phyloP scores from a whole-genome alignment of 2,797 vertebrate species.

The Naso thynnoides region DNA sequence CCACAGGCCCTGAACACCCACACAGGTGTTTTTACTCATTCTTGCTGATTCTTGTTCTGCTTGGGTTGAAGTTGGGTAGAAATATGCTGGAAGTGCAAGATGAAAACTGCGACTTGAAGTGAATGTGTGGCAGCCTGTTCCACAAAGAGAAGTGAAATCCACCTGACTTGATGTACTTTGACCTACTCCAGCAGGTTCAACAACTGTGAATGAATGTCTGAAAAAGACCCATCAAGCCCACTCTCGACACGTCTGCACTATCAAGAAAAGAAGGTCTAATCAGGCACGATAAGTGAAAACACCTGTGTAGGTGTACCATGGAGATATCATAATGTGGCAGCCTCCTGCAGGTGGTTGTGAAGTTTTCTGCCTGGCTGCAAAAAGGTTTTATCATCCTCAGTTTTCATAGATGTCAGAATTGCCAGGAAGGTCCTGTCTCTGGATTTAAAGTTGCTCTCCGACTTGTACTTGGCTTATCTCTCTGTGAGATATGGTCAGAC shows the following conservation, averaged over 20 bases:
- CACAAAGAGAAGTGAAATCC: background rate
- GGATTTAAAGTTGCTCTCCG: slow-evolving; percentile 46
- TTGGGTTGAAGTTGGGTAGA: background rate
- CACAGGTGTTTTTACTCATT: background rate
- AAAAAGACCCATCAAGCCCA: background rate
- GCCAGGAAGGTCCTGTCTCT: slow-evolving; percentile 17
- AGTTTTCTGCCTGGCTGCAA: background rate
- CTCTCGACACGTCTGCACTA: background rate
- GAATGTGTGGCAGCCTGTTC: background rate
- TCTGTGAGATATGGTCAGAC: slow-evolving; percentile 46
- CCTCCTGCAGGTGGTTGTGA: background rate
- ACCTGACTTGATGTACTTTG: background rate
- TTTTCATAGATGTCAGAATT: slow-evolving; percentile 40
- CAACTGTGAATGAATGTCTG: background rate
- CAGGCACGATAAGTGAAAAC: background rate
- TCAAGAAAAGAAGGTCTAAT: slow-evolving; percentile 7
- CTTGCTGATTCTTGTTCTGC: background rate
- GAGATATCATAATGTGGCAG: too few relatives aligned
- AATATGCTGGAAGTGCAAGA: background rate
- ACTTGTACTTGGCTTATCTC: slow-evolving; percentile 45
- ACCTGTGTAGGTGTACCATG: background rate
- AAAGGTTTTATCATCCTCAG: slow-evolving; percentile 30
- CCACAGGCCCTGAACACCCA: background rate
- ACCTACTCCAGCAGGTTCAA: background rate
- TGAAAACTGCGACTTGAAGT: background rate